Evolutionary conservation across 1,140 invertebrate species (phyloP).

Genomic region (Sycobia sp.): DNA sequence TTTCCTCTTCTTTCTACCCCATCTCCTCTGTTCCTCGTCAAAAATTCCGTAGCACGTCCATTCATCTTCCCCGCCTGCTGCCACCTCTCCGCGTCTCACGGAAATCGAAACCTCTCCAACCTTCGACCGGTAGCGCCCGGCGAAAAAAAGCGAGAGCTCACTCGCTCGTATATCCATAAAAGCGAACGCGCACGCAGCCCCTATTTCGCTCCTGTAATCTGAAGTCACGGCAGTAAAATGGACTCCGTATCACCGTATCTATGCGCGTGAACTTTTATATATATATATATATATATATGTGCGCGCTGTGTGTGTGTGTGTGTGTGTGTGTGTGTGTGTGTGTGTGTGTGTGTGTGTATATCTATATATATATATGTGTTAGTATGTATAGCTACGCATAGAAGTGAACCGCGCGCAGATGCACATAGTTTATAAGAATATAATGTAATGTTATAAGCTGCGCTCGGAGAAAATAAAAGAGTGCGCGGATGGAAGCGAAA

Average conservation of each 20-base stretch:
- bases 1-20: neutral
- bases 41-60: slow-evolving; percentile 5
- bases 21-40: neutral
- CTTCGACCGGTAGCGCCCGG: neutral
- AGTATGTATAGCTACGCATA: no score
- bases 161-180: slow-evolving; percentile 19
- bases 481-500: no score
- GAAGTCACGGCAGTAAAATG: slow-evolving; percentile 38
- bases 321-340: no score
- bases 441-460: slow-evolving; percentile 3
- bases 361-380: no score
- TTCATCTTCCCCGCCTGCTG: neutral
- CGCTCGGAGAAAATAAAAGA: slow-evolving; percentile 23
- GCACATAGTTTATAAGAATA: no score
- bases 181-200: slow-evolving; percentile 5
- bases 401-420: no score
- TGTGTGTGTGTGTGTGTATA: no score
- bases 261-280: no score
- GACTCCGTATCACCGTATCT: no score
- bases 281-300: no score
- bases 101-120: slow-evolving; percentile 21
- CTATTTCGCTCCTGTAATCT: slow-evolving; percentile 57
- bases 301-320: no score
- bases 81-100: neutral
- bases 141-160: neutral